Conservation (phyloP, 2,888 invertebrate genomes). For the Sinotaia quadrata region DNA sequence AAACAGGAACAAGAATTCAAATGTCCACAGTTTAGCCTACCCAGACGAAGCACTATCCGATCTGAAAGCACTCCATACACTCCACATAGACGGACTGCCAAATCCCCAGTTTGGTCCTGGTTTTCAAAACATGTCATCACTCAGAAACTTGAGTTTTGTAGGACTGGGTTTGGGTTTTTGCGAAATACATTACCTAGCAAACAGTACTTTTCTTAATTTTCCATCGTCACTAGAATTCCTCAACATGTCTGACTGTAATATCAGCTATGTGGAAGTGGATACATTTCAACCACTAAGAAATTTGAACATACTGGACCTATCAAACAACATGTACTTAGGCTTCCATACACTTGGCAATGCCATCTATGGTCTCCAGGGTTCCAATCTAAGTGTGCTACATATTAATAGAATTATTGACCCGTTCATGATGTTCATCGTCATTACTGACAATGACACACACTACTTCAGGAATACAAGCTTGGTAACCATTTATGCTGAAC, state of each 20-base stretch:
- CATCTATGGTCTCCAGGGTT: conserved; percentile 24
- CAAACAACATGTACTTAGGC: conserved; percentile 27
- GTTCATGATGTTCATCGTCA: conserved; percentile 16
- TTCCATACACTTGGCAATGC: conserved; percentile 20
- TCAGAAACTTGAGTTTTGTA: conserved; percentile 15
- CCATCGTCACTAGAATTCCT: conserved; percentile 2
- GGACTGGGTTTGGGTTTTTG: conserved; percentile 15
- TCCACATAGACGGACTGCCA: conserved; percentile 26
- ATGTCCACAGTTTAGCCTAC: conserved; percentile 2
- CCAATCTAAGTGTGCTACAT: conserved; percentile 7
- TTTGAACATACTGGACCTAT: conserved; percentile 22
- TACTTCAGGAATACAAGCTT: conserved; percentile 26
- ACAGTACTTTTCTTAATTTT: conserved; percentile 21
- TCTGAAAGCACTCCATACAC: conserved; percentile 1
- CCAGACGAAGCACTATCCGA: conserved; percentile 26
- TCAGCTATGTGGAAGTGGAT: conserved; percentile 1
- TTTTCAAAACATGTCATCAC: conserved; percentile 17
- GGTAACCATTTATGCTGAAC: conserved; percentile 26
- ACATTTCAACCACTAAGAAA: conserved; percentile 19
- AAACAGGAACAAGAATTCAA: conserved; percentile 20
- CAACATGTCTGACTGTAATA: conserved; percentile 23
- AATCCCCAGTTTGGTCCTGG: conserved; percentile 17
- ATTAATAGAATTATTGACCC: conserved; percentile 25
- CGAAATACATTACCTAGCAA: conserved; percentile 4
- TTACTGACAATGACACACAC: conserved; percentile 2